phyloP scores from a whole-genome alignment of 2,113 vertebrate species.

The Eulemur macaco region DNA sequence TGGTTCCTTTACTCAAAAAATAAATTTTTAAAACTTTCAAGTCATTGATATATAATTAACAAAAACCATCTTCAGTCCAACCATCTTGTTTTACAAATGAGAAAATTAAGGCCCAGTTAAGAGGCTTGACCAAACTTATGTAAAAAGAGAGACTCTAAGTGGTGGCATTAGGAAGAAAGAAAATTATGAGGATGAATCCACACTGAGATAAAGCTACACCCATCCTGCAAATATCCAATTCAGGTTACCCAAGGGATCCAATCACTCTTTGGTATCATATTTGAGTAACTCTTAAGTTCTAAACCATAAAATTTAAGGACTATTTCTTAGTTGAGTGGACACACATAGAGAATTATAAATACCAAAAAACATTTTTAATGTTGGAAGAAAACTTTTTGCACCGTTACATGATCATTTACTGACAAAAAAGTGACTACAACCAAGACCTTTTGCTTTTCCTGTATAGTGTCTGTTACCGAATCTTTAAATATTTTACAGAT shows the following conservation, averaged over 20 bases:
- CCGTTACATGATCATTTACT: neutral
- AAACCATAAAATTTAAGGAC: neutral
- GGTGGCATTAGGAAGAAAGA: neutral
- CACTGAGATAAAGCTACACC: neutral
- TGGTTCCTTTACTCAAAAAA: neutral
- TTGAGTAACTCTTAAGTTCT: neutral
- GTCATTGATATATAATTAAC: neutral
- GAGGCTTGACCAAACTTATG: neutral
- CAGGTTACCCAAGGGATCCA: neutral
- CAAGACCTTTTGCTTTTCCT: neutral
- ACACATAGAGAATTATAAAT: conserved; percentile 25
- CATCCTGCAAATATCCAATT: neutral
- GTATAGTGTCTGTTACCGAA: neutral
- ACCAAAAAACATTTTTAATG: neutral
- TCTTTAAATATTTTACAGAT: conserved; percentile 31
- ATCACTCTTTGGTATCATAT: neutral
- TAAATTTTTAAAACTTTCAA: neutral
- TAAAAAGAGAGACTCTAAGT: neutral
- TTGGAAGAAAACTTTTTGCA: neutral
- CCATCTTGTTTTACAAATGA: conserved; percentile 9
- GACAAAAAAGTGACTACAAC: neutral
- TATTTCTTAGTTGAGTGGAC: neutral
- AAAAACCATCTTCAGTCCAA: neutral
- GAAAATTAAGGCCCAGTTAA: conserved; percentile 14
- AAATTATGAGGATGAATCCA: neutral